A percentile compares a stretch with the other conserved stretches of the same genome.
Evolutionary conservation across 2,113 vertebrate species (phyloP).

Genomic region (Madoqua kirkii): DNA sequence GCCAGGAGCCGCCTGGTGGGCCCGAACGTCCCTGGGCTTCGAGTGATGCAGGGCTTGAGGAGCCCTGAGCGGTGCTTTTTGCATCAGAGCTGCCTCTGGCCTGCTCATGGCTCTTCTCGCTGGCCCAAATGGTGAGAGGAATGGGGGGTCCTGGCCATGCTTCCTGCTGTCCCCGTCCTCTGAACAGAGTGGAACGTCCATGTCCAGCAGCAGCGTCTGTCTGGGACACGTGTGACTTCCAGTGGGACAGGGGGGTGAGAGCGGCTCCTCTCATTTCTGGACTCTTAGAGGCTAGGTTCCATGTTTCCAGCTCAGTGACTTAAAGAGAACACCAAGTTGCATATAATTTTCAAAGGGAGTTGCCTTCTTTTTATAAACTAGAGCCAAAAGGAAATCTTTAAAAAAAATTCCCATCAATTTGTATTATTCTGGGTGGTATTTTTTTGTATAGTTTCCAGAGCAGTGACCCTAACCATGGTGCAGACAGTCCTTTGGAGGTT

Average conservation of each 20-base stretch:
- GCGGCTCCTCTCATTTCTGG: neutral
- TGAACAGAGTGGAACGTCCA: neutral
- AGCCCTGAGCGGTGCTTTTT: neutral
- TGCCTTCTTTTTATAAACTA: constrained; percentile 49
- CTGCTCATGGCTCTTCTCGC: neutral
- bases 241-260: neutral
- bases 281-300: neutral
- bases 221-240: neutral
- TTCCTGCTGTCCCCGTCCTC: neutral
- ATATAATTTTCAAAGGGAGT: constrained; percentile 55
- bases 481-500: constrained; percentile 36
- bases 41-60: neutral
- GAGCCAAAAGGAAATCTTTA: constrained; percentile 72
- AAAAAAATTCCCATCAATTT: constrained; percentile 62
- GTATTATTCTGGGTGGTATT: constrained; percentile 56
- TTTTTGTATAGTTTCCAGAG: constrained; percentile 57
- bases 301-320: constrained; percentile 26
- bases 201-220: neutral
- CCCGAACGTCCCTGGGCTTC: neutral
- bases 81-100: neutral
- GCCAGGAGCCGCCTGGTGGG: neutral
- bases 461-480: constrained; percentile 49
- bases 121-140: neutral
- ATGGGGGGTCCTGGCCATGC: neutral
- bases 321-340: constrained; percentile 55